phyloP scores from a whole-genome alignment of 2,113 vertebrate genomes.

The Connochaetes taurinus region DNA sequence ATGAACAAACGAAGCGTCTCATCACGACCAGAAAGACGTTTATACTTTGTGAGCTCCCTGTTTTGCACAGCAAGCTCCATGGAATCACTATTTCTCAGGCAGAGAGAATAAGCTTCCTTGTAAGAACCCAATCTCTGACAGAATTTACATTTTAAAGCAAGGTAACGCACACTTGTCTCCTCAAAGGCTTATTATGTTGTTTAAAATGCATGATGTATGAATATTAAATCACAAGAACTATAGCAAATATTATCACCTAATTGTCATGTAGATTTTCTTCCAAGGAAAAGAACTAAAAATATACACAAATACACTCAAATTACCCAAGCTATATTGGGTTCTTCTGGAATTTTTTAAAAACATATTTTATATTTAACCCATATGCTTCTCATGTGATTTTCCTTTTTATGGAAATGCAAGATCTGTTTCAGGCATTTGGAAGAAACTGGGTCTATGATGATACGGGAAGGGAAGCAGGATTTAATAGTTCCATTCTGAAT shows the following conservation, averaged over 20 bases:
- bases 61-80: neutral
- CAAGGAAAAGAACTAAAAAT: constrained; percentile 59
- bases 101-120: neutral
- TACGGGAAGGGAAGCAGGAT: neutral
- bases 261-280: constrained; percentile 53
- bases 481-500: constrained; percentile 56
- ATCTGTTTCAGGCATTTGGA: constrained; percentile 19
- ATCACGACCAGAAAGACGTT: neutral
- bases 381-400: constrained; percentile 47
- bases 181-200: neutral
- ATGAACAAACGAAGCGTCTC: neutral
- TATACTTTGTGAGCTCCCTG: neutral
- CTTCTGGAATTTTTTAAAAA: constrained; percentile 45
- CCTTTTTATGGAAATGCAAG: constrained; percentile 51
- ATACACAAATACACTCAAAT: constrained; percentile 40
- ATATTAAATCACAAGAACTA: constrained; percentile 42
- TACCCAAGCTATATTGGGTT: neutral
- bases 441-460: constrained; percentile 13
- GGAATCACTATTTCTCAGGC: neutral
- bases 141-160: constrained; percentile 49
- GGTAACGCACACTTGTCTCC: neutral
- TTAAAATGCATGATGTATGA: constrained; percentile 22
- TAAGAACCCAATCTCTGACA: constrained; percentile 20
- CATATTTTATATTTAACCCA: constrained; percentile 55
- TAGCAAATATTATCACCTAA: constrained; percentile 39